Conservation (phyloP, 2,113 vertebrate genomes). For the Scomber colias region DNA sequence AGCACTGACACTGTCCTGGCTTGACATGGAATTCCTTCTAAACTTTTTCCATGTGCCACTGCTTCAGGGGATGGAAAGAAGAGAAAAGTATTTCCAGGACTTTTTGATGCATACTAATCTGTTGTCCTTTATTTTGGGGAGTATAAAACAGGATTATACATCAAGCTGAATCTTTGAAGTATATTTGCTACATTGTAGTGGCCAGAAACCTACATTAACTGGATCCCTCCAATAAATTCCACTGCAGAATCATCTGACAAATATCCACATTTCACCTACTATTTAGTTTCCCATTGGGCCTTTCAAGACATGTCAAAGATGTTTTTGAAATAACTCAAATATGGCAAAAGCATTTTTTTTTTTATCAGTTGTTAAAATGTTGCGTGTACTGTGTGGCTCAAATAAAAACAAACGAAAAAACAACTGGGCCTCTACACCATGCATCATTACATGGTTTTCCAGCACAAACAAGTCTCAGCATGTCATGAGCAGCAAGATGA, state of each 20-base stretch:
- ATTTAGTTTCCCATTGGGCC: too few relatives aligned
- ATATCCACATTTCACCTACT: too few relatives aligned
- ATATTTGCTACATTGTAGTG: background rate
- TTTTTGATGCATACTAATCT: constrained; percentile 44
- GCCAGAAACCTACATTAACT: too few relatives aligned
- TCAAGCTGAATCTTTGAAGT: background rate
- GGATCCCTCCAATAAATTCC: too few relatives aligned
- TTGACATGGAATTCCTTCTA: constrained; percentile 64
- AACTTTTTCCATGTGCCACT: constrained; percentile 51
- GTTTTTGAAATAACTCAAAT: too few relatives aligned
- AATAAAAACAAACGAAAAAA: background rate
- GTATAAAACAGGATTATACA: background rate
- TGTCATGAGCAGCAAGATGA: background rate
- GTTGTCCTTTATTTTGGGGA: constrained; percentile 23
- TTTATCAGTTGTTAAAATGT: too few relatives aligned
- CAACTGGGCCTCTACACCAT: too few relatives aligned
- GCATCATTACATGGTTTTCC: background rate
- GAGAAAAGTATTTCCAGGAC: constrained; percentile 15
- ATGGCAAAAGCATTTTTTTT: too few relatives aligned
- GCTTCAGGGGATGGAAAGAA: constrained; percentile 22
- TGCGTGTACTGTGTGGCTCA: too few relatives aligned
- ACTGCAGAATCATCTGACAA: too few relatives aligned
- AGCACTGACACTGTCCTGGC: constrained; percentile 41
- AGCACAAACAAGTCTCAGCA: background rate
- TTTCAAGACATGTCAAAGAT: too few relatives aligned